These are phyloP conservation scores for Trissolcus brochymenae DNA, from an alignment of 2,888 invertebrate genomes.

Conservation along the genomic window DNA sequence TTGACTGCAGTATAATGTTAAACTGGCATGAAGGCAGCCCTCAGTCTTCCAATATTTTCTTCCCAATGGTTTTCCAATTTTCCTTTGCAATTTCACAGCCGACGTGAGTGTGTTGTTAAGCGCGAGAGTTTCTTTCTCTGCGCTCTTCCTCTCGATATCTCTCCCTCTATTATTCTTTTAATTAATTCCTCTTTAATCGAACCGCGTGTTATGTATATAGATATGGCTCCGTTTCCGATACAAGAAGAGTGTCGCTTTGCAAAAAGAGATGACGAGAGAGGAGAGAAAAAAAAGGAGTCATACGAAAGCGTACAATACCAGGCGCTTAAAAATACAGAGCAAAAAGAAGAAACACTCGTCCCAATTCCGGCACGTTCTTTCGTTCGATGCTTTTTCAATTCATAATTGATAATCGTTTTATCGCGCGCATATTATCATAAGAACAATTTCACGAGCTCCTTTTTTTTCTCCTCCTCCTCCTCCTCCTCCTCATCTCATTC, in stretches of 20 bases:
- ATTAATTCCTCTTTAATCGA: constrained; percentile 56
- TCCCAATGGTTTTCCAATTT: constrained; percentile 55
- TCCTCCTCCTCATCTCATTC: not conserved
- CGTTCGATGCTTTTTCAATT: constrained; percentile 8
- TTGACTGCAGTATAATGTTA: constrained; percentile 52
- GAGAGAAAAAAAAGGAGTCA: not conserved
- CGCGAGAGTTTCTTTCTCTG: constrained; percentile 43
- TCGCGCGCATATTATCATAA: not conserved
- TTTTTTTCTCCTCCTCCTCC: not conserved
- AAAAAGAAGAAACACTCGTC: constrained; percentile 7
- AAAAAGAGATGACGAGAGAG: not conserved
- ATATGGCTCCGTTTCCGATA: constrained; percentile 16
- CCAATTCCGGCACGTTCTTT: constrained; percentile 13
- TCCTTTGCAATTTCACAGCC: constrained; percentile 52
- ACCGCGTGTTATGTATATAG: constrained; percentile 37
- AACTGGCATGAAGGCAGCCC: constrained; percentile 46
- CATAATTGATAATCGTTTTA: constrained; percentile 26
- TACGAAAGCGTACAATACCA: constrained; percentile 7
- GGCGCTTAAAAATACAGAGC: constrained; percentile 38
- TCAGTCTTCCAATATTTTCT: constrained; percentile 54
- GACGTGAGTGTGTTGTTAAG: constrained; percentile 47
- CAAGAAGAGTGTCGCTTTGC: constrained; percentile 20
- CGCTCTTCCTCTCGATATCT: constrained; percentile 11
- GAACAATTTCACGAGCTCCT: constrained; percentile 1
- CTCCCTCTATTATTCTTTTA: constrained; percentile 49